Evolutionary conservation across 2,888 invertebrate genomes (phyloP), one percentile per base, ranked within the genome.

Genomic region (Pristionchus mayeri): DNA sequence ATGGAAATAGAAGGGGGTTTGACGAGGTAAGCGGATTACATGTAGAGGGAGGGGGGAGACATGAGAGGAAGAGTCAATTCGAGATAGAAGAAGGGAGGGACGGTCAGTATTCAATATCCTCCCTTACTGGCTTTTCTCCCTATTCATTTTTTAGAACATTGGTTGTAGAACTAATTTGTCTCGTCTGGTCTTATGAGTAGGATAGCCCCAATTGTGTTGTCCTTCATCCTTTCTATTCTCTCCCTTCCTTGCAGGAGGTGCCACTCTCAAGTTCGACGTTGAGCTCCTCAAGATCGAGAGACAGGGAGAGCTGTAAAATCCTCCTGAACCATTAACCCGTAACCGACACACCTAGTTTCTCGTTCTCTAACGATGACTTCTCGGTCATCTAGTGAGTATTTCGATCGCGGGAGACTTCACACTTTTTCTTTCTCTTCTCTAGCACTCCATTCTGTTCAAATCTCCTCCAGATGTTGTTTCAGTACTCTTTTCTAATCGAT

Each of bases 241-340:
- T 71, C 71, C 40, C 37, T 80, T 78, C n/a, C 2, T 54, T 87
- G 27, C 84, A 87, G 87, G 87, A 54, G 89, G 89, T 83, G 85
- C 89, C 44, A 88, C 88, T 16, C 88, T 89, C 80, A 89, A 88
- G 71, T 90, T 94, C 85, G 87, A 90, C 85, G 91, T 90, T 44
- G 93, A 93, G 85, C 87, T 93, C 85, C 87, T 91, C 87, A 89
- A 90, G 87, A 91, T 90, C 54, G 91, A 91, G 79, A 86, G 91
- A 40, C 82, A 85, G 21, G 79, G 71, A 16, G 85, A 91, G 52
- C 86, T 90, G 52, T 90, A 87, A 87, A 85, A 24, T 50, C 57
- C 80, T 1, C 57, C 57, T 24, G 7, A 7, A 6, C 21, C 57
- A 7, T 7, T 57, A 57, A 11, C 57, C 57, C 57, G 6, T 7